A percentile compares a stretch with the other conserved stretches of the same genome.
Conservation (phyloP, 2,888 invertebrate species). For the Nebria salina region DNA sequence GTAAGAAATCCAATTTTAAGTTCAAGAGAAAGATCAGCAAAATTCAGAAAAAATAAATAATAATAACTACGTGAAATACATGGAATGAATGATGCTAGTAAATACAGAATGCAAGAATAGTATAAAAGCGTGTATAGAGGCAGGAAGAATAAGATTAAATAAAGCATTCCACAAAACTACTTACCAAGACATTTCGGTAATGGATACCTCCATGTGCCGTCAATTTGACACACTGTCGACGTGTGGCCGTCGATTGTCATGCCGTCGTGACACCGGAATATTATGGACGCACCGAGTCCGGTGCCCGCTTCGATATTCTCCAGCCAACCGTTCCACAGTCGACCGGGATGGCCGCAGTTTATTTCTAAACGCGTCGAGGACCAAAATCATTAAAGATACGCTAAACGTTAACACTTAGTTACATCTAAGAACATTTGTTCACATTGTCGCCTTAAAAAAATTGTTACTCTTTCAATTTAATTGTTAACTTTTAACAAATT, state of each 20-base stretch:
- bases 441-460: neutral
- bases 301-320: slow-evolving; percentile 91
- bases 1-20: neutral
- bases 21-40: slow-evolving; percentile 41
- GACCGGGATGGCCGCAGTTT: slow-evolving; percentile 94
- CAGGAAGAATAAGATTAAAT: neutral
- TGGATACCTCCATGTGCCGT: slow-evolving; percentile 94
- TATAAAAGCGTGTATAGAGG: slow-evolving; percentile 9
- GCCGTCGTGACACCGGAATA: slow-evolving; percentile 91
- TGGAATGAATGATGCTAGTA: slow-evolving; percentile 8
- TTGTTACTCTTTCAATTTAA: no score
- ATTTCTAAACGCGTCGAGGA: slow-evolving; percentile 74
- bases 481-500: no score
- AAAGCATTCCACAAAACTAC: slow-evolving; percentile 49
- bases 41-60: neutral
- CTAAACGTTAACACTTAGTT: neutral
- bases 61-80: neutral
- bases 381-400: neutral
- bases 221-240: slow-evolving; percentile 91
- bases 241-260: slow-evolving; percentile 90
- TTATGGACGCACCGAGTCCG: slow-evolving; percentile 89
- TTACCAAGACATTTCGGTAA: slow-evolving; percentile 89
- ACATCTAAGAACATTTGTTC: neutral
- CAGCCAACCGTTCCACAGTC: slow-evolving; percentile 95
- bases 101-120: slow-evolving; percentile 5